A percentile compares a stretch with the other conserved stretches of the same genome.
phyloP scores from a whole-genome alignment of 2,888 invertebrate species.

The Apotomis capreana region DNA sequence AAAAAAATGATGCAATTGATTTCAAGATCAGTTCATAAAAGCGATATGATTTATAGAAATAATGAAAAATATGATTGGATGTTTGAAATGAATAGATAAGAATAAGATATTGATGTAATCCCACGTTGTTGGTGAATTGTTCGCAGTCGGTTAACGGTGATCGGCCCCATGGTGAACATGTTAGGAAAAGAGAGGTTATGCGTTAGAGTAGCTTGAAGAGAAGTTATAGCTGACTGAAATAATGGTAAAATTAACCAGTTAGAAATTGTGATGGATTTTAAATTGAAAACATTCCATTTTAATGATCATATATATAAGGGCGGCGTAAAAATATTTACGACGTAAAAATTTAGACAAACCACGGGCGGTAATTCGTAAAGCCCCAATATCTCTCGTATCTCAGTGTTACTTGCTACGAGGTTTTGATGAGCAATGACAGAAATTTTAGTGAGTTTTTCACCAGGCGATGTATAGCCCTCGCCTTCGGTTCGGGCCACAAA shows the following conservation, averaged over 20 bases:
- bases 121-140: constrained; percentile 27
- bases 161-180: constrained; percentile 34
- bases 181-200: constrained; percentile 37
- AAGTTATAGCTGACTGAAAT: constrained; percentile 1
- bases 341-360: no score
- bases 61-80: neutral
- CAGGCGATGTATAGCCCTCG: no score
- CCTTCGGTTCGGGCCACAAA: no score
- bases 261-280: neutral
- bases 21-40: no score
- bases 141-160: constrained; percentile 32
- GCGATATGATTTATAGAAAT: neutral
- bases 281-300: neutral
- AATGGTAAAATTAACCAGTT: neutral
- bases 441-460: no score
- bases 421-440: no score
- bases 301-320: no score
- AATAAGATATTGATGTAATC: neutral
- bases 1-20: neutral
- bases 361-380: no score
- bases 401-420: no score
- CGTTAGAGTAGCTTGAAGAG: constrained; percentile 20
- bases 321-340: no score
- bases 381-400: no score
- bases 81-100: constrained; percentile 4